Conservation (phyloP, 2,888 invertebrate species). For the Zaprionus bogoriensis region DNA sequence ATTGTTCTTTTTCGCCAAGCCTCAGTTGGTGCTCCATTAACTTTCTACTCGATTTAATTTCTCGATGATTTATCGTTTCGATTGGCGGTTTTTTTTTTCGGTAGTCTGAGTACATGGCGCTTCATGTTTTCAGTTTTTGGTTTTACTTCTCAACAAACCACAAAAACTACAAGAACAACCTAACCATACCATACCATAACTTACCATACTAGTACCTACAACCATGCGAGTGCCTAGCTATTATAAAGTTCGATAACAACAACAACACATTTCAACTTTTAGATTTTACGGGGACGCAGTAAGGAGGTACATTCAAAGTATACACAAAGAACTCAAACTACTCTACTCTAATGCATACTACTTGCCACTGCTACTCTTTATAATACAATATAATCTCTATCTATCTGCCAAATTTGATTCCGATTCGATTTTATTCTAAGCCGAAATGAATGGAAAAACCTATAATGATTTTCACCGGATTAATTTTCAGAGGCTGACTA, state of each 20-base stretch:
- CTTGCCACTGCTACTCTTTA: conserved; percentile 67
- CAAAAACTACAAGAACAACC: conserved; percentile 13
- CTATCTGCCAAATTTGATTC: conserved; percentile 22
- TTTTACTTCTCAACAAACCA: conserved; percentile 9
- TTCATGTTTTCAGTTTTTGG: neutral
- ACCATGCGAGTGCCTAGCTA: conserved; percentile 40
- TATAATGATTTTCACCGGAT: conserved; percentile 33
- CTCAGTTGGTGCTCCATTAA: too few relatives aligned
- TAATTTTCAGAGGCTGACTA: conserved; percentile 57
- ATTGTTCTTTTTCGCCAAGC: too few relatives aligned
- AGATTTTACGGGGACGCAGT: conserved; percentile 83
- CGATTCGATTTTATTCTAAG: conserved; percentile 13
- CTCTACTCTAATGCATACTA: conserved; percentile 63
- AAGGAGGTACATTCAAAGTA: conserved; percentile 82
- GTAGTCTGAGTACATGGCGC: neutral
- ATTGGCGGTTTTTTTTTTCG: neutral
- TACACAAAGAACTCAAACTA: conserved; percentile 76
- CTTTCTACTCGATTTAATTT: neutral
- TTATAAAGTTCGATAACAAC: conserved; percentile 68
- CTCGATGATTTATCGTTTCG: neutral
- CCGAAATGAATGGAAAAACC: conserved; percentile 3
- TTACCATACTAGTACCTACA: conserved; percentile 48
- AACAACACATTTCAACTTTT: conserved; percentile 78
- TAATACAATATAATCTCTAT: conserved; percentile 16
- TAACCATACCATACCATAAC: conserved; percentile 10